These are phyloP conservation scores for Linurgus olivaceus DNA, from an alignment of 2,797 vertebrate genomes.

Conservation along the genomic window DNA sequence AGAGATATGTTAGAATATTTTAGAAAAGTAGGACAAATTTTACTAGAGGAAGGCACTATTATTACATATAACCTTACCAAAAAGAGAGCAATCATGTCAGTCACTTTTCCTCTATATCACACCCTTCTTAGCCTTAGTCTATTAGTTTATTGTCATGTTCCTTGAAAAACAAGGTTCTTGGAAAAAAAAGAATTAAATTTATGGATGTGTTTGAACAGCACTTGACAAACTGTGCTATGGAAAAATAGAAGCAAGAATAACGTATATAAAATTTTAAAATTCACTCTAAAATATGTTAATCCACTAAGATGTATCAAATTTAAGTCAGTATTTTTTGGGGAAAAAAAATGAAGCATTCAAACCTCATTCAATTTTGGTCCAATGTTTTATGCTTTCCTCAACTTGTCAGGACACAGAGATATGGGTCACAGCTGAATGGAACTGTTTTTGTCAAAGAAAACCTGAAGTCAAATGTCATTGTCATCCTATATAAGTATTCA, in stretches of 20 bases:
- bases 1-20: background rate
- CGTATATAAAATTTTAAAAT: background rate
- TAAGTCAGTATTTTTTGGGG: background rate
- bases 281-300: background rate
- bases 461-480: slow-evolving; percentile 45
- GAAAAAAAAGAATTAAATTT: background rate
- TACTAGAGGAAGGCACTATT: background rate
- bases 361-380: background rate
- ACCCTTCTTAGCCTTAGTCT: background rate
- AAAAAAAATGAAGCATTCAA: background rate
- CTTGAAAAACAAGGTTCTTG: background rate
- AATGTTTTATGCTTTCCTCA: background rate
- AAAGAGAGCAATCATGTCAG: background rate
- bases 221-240: background rate
- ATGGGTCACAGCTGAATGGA: slow-evolving; percentile 26
- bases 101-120: background rate
- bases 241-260: background rate
- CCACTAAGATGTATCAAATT: background rate
- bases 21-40: background rate
- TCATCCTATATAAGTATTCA: slow-evolving; percentile 47
- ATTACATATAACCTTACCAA: background rate
- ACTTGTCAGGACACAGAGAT: slow-evolving; percentile 39
- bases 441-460: slow-evolving; percentile 8
- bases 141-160: background rate
- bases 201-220: background rate